phyloP scores from a whole-genome alignment of 2,113 vertebrate genomes.

The Leiothrix lutea region DNA sequence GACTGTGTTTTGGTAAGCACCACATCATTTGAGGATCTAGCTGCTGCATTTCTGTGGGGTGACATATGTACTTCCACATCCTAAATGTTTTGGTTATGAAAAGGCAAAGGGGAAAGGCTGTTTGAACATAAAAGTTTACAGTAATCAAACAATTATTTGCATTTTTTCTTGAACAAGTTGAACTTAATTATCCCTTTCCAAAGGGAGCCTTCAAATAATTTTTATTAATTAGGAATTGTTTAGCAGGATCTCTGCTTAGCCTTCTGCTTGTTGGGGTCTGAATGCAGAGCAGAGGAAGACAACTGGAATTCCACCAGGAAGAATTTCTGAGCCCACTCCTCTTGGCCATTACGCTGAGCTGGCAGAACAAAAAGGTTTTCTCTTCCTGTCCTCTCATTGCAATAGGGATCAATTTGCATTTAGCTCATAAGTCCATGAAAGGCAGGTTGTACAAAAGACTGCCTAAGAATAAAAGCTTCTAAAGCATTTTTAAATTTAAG shows the following conservation, averaged over 20 bases:
- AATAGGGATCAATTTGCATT: neutral
- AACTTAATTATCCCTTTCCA: neutral
- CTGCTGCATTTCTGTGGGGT: neutral
- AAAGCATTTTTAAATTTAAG: neutral
- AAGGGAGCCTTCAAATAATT: neutral
- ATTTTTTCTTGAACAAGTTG: neutral
- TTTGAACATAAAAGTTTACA: neutral
- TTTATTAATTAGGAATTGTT: neutral
- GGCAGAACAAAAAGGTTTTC: neutral
- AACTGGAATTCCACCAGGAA: neutral
- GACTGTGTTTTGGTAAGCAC: neutral
- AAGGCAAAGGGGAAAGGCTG: fast-evolving
- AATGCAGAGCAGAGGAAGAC: neutral
- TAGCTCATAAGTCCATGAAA: neutral
- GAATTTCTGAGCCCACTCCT: neutral
- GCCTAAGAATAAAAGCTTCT: slow-evolving; percentile 8
- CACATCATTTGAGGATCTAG: neutral
- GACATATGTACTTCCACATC: neutral
- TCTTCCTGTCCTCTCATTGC: neutral
- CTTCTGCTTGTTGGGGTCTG: neutral
- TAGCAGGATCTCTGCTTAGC: neutral
- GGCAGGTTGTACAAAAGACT: neutral
- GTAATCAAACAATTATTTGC: neutral
- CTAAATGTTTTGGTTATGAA: neutral
- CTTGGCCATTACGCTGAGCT: neutral